Base-by-base conservation (phyloP, 1,140 invertebrate genomes). In the Neoseiulus cucumeris region DNA sequence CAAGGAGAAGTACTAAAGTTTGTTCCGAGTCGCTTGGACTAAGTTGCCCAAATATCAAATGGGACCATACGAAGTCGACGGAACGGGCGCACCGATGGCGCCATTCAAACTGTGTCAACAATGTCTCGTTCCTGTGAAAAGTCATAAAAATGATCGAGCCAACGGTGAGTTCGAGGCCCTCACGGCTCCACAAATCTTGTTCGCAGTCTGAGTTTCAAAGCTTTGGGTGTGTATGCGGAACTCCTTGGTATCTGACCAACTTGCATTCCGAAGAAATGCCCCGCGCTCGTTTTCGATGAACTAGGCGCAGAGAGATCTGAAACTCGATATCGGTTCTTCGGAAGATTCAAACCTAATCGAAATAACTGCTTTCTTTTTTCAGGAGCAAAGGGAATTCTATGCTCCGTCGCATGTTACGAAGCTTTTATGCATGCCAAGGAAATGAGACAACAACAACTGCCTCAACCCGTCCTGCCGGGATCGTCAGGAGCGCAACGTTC, bases 331-430 rank as follows among this genome's bases (percentile, higher is more conserved):
- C n/a, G 33, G 33, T 9, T 39, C 22, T 59, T 47, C 33, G 14
- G 25, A 59, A 18, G 33, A 20, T 59, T n/a, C 14, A 47, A 47
- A 47, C 18, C 14, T 14, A 6, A 14, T 14, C 9, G 22, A 59
- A 17, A 17, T 29, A 12, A 20, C 17, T 17, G 14, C 7, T 47
- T 47, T 47, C 51, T 25, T 17, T 47, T 17, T 59, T 5, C 33
- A 59, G 51, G 51, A 14, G 51, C 51, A 59, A 59, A 59, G 51
- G 51, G 51, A 59, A 59, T 59, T 25, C 51, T 59, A 25, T 59
- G 51, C 33, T 59, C 51, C 12, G 51, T 59, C 2, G 51, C 51
- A 4, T 59, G 51, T 33, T 59, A 59, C 33, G 51, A 59, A 25
- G 51, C 51, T 25, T 59, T 59, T 33, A 59, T 59, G 51, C 51